Percentiles rank a stretch among this genome's conserved stretches.
Evolutionary conservation across 2,113 vertebrate species (phyloP).

Genomic region (Pseudorasbora parva): DNA sequence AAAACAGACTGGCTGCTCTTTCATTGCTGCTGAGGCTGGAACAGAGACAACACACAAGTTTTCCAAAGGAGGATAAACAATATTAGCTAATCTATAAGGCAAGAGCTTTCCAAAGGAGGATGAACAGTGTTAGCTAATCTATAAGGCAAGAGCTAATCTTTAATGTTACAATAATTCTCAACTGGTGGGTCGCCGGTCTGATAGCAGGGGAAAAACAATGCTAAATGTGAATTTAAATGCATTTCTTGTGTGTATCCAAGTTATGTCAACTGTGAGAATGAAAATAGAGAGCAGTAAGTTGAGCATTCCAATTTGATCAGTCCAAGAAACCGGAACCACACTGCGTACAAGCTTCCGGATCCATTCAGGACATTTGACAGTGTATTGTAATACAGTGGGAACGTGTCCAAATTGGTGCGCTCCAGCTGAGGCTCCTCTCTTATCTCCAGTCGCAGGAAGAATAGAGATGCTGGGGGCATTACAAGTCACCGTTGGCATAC

Average conservation of each 20-base stretch:
- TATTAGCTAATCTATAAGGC: not conserved
- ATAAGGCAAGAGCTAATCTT: not conserved
- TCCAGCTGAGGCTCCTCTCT: slow-evolving; percentile 53
- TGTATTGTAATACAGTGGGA: slow-evolving; percentile 62
- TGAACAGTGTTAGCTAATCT: not conserved
- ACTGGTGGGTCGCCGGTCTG: not conserved
- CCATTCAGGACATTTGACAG: slow-evolving; percentile 46
- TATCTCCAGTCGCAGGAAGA: slow-evolving; percentile 67
- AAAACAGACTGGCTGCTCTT: slow-evolving; percentile 14
- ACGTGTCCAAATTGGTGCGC: slow-evolving; percentile 64
- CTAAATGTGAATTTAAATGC: not conserved
- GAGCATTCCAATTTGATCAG: slow-evolving; percentile 1
- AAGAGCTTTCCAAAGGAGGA: slow-evolving; percentile 21
- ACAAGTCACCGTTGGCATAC: slow-evolving; percentile 41
- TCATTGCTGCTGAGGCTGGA: slow-evolving; percentile 27
- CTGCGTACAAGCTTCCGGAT: slow-evolving; percentile 20
- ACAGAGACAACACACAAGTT: slow-evolving; percentile 16
- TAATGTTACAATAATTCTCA: not conserved
- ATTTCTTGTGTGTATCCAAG: not conserved
- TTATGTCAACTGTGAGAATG: not conserved
- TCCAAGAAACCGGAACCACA: not conserved
- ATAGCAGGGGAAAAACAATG: not conserved
- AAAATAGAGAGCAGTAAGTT: slow-evolving; percentile 1
- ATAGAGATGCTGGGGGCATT: slow-evolving; percentile 58
- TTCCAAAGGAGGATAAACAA: not conserved